phyloP scores from a whole-genome alignment of 2,797 vertebrate species.

The Acanthopagrus latus region DNA sequence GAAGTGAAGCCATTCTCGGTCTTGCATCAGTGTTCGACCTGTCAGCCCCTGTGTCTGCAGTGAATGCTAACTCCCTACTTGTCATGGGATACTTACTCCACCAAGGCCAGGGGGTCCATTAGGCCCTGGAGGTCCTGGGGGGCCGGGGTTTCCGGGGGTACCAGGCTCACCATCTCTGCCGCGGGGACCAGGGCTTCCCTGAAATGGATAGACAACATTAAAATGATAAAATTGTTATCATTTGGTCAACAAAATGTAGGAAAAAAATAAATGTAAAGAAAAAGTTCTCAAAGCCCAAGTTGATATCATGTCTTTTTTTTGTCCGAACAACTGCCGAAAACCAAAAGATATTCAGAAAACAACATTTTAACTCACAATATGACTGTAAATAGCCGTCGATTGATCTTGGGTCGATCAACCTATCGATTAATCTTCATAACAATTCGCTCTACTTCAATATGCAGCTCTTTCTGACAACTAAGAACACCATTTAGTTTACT shows the following conservation, averaged over 20 bases:
- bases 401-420: neutral
- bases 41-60: constrained; percentile 42
- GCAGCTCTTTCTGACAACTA: neutral
- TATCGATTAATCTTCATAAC: neutral
- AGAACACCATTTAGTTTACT: neutral
- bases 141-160: constrained; percentile 94
- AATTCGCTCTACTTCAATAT: neutral
- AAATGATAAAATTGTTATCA: constrained; percentile 1
- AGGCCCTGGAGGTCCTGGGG: constrained; percentile 89
- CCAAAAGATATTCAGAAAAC: neutral
- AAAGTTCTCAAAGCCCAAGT: neutral
- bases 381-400: too few species aligned
- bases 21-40: constrained; percentile 39
- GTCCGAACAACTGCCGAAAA: neutral
- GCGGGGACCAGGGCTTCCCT: constrained; percentile 91
- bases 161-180: constrained; percentile 97
- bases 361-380: neutral
- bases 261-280: neutral
- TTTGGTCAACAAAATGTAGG: neutral
- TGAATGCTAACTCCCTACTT: constrained; percentile 18
- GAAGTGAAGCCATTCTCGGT: constrained; percentile 40
- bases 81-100: constrained; percentile 88
- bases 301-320: neutral
- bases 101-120: constrained; percentile 89
- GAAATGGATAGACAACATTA: constrained; percentile 14